Percentiles rank a stretch among this genome's conserved stretches.
These are phyloP conservation scores for Mus spicilegus DNA, from an alignment of 2,113 vertebrate genomes.

Conservation along the genomic window DNA sequence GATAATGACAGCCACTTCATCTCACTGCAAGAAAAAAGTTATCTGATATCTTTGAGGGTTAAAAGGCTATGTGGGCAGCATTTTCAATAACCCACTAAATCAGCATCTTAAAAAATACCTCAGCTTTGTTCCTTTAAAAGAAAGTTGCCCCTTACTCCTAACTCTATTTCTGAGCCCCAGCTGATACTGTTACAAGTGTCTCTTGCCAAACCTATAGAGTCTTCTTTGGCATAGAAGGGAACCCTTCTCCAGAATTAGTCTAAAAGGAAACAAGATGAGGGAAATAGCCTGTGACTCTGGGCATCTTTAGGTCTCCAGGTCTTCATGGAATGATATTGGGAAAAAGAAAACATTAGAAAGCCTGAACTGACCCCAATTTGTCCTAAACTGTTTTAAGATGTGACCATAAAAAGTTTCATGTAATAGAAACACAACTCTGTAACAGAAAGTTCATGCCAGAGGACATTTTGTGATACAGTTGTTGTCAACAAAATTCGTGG, in stretches of 20 bases:
- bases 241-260: slow-evolving; percentile 61
- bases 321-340: slow-evolving; percentile 17
- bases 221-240: slow-evolving; percentile 44
- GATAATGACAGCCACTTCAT: slow-evolving; percentile 99
- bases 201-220: slow-evolving; percentile 47
- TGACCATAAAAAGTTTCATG: slow-evolving; percentile 49
- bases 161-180: slow-evolving; percentile 65
- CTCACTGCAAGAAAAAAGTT: slow-evolving; percentile 95
- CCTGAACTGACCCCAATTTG: background rate
- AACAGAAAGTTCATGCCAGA: background rate
- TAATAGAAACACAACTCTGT: background rate
- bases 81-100: slow-evolving; percentile 92
- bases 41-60: slow-evolving; percentile 99
- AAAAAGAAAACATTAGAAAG: background rate
- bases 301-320: slow-evolving; percentile 46
- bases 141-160: slow-evolving; percentile 64
- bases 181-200: slow-evolving; percentile 61
- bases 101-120: slow-evolving; percentile 87
- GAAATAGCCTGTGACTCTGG: slow-evolving; percentile 40
- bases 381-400: slow-evolving; percentile 13
- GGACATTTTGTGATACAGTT: slow-evolving; percentile 35
- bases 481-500: slow-evolving; percentile 43
- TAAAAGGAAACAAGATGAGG: slow-evolving; percentile 33
- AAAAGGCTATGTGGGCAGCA: slow-evolving; percentile 95
- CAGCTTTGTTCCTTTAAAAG: slow-evolving; percentile 79